These are phyloP conservation scores for Troides aeacus DNA, from an alignment of 2,888 invertebrate genomes.

Conservation along the genomic window DNA sequence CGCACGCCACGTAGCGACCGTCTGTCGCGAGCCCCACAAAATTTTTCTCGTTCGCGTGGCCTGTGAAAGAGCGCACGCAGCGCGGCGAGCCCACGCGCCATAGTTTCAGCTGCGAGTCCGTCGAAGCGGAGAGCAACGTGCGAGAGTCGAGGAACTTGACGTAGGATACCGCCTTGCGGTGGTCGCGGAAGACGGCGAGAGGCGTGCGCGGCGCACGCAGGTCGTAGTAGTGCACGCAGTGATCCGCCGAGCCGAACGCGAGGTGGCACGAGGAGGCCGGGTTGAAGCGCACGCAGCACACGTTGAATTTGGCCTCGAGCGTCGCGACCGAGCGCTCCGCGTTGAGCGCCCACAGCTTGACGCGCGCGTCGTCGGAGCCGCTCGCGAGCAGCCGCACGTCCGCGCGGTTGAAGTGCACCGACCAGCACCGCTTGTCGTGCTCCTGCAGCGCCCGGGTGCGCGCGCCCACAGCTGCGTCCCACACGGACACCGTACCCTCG, in stretches of 20 bases:
- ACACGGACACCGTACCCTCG: conserved; percentile 95
- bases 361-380: conserved; percentile 93
- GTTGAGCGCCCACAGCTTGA: conserved; percentile 95
- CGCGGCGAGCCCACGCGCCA: conserved; percentile 91
- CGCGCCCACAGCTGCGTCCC: conserved; percentile 92
- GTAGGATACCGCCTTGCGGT: conserved; percentile 96
- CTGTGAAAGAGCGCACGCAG: conserved; percentile 91
- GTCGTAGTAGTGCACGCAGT: conserved; percentile 97
- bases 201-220: conserved; percentile 90
- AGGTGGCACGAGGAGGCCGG: conserved; percentile 88
- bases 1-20: conserved; percentile 95
- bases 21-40: conserved; percentile 96
- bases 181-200: conserved; percentile 91
- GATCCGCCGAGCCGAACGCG: conserved; percentile 98
- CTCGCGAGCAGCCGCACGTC: conserved; percentile 94
- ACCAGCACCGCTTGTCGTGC: conserved; percentile 97
- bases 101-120: conserved; percentile 93
- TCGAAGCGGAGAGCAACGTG: conserved; percentile 94
- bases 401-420: conserved; percentile 95
- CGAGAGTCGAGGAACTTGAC: conserved; percentile 92
- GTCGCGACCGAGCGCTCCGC: conserved; percentile 89
- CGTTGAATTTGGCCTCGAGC: conserved; percentile 95
- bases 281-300: conserved; percentile 92
- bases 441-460: conserved; percentile 86
- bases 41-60: conserved; percentile 97